Percentiles rank a stretch among this genome's conserved stretches.
Evolutionary conservation across 2,797 vertebrate genomes (phyloP).

Genomic region (Zonotrichia albicollis): DNA sequence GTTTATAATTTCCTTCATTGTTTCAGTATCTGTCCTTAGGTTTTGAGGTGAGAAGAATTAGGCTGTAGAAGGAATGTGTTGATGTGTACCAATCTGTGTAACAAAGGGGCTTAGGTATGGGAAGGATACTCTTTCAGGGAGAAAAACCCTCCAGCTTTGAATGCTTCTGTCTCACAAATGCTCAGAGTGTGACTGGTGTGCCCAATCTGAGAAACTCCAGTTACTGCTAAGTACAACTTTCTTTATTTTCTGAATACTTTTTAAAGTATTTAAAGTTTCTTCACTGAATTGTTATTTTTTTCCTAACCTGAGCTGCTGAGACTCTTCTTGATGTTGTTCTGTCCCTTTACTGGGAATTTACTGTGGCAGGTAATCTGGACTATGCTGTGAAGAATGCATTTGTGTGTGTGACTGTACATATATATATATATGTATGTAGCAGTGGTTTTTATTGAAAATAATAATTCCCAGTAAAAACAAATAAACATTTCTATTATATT

Average conservation of each 20-base stretch:
- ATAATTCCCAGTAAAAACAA: background rate
- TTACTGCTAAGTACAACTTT: background rate
- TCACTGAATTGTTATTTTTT: background rate
- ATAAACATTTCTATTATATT: slow-evolving; percentile 4
- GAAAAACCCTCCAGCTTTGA: background rate
- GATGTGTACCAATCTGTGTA: background rate
- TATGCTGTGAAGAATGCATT: background rate
- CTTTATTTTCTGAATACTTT: background rate
- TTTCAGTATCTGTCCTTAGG: background rate
- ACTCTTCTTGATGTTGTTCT: background rate
- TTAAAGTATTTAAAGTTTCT: background rate
- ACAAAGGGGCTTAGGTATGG: background rate
- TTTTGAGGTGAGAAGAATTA: background rate
- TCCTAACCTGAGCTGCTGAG: background rate
- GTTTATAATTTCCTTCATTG: background rate
- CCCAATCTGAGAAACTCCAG: background rate
- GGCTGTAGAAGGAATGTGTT: background rate
- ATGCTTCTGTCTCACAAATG: background rate
- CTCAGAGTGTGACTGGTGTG: background rate
- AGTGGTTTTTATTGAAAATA: background rate
- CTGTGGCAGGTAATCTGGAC: background rate
- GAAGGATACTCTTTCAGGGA: background rate
- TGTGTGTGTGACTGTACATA: fast-evolving
- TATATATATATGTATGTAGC: background rate
- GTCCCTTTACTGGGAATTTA: background rate